phyloP scores from a whole-genome alignment of 2,797 vertebrate genomes.

The Spheniscus humboldti region DNA sequence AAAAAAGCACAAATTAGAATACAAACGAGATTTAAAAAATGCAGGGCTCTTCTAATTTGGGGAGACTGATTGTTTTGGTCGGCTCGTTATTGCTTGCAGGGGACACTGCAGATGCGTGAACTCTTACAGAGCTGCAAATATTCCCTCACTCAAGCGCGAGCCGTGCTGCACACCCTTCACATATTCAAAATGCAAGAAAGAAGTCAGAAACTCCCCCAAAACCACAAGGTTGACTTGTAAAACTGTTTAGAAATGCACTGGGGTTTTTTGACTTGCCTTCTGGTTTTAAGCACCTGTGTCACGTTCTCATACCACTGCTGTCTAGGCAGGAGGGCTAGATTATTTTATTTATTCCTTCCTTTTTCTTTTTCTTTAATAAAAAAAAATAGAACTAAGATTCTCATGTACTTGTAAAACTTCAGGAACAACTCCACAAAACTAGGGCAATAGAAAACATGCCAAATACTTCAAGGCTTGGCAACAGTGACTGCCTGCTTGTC shows the following conservation, averaged over 20 bases:
- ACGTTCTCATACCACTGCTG: neutral
- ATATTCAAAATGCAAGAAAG: neutral
- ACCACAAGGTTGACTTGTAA: neutral
- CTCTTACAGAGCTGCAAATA: neutral
- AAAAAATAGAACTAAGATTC: neutral
- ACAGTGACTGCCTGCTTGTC: slow-evolving; percentile 35
- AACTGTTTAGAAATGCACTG: neutral
- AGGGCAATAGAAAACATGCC: slow-evolving; percentile 60
- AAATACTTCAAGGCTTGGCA: slow-evolving; percentile 62
- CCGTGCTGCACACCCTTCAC: neutral
- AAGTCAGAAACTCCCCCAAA: neutral
- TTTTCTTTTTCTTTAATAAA: neutral
- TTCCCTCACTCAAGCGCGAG: neutral
- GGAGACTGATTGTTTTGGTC: neutral
- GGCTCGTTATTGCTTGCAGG: neutral
- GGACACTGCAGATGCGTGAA: neutral
- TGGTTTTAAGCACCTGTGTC: neutral
- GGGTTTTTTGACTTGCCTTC: neutral
- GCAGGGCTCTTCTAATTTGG: neutral
- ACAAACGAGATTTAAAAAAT: neutral
- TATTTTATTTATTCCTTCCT: neutral
- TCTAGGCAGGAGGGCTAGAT: neutral
- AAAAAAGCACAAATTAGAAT: neutral
- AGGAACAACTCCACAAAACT: slow-evolving; percentile 58
- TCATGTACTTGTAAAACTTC: slow-evolving; percentile 33